Percentiles rank a stretch among this genome's conserved stretches.
Evolutionary conservation across 2,888 invertebrate genomes (phyloP).

Genomic region (Atrina japonica): DNA sequence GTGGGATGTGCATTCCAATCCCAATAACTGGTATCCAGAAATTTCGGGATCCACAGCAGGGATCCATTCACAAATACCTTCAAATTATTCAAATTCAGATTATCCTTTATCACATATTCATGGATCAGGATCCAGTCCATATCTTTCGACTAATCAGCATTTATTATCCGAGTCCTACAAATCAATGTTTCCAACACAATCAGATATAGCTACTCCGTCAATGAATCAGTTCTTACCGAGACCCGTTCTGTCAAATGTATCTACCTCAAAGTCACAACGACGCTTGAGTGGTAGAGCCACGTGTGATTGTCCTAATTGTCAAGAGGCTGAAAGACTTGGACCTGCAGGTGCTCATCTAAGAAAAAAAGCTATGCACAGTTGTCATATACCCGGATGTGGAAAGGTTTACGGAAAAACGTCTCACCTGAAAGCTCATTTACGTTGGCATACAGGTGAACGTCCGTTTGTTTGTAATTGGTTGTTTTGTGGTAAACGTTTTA

Average conservation of each 20-base stretch:
- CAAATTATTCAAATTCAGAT: slow-evolving; percentile 83
- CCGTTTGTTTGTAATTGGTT: slow-evolving; percentile 99
- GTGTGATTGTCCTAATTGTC: slow-evolving; percentile 99
- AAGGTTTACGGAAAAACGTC: no score
- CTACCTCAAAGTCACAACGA: slow-evolving; percentile 81
- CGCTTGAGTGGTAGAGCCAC: slow-evolving; percentile 97
- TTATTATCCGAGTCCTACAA: slow-evolving; percentile 95
- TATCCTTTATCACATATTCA: slow-evolving; percentile 70
- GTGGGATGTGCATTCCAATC: slow-evolving; percentile 90
- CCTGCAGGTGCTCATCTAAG: slow-evolving; percentile 86
- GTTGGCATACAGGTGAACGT: slow-evolving; percentile 99
- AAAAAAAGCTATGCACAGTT: slow-evolving; percentile 78
- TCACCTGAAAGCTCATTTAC: slow-evolving; percentile 97
- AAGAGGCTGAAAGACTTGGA: slow-evolving; percentile 94
- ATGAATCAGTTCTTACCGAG: slow-evolving; percentile 83
- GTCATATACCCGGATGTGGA: slow-evolving; percentile 80
- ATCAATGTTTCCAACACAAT: slow-evolving; percentile 89
- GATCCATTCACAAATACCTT: slow-evolving; percentile 62
- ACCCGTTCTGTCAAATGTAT: slow-evolving; percentile 84
- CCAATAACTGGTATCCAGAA: slow-evolving; percentile 75
- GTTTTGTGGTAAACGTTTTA: slow-evolving; percentile 98
- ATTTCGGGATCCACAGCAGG: slow-evolving; percentile 59
- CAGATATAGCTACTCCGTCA: slow-evolving; percentile 73
- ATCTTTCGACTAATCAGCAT: slow-evolving; percentile 92
- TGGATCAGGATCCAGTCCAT: slow-evolving; percentile 83